phyloP scores from a whole-genome alignment of 2,797 vertebrate genomes.

The Tenualosa thibaudeaui region DNA sequence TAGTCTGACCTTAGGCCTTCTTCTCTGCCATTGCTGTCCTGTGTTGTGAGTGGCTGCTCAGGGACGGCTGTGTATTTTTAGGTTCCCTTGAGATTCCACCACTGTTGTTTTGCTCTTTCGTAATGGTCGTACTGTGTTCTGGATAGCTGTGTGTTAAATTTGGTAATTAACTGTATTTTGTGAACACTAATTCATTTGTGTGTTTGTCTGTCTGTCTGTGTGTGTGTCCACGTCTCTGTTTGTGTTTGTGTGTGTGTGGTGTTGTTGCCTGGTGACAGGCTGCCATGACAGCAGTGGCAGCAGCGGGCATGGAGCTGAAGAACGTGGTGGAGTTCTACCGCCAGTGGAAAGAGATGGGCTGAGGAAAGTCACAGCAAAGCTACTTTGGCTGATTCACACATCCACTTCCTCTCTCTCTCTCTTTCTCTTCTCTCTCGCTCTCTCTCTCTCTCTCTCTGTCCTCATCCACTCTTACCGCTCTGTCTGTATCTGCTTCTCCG shows the following conservation, averaged over 20 bases:
- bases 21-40: neutral
- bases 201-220: neutral
- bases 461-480: slow-evolving; percentile 71
- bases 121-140: neutral
- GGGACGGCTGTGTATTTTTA: slow-evolving; percentile 43
- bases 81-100: slow-evolving; percentile 19
- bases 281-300: slow-evolving; percentile 82
- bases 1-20: neutral
- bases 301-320: slow-evolving; percentile 88
- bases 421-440: slow-evolving; percentile 60
- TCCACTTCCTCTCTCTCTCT: slow-evolving; percentile 73
- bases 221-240: neutral
- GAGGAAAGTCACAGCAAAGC: slow-evolving; percentile 67
- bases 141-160: neutral
- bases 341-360: slow-evolving; percentile 99
- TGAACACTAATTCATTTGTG: neutral
- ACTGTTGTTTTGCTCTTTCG: neutral
- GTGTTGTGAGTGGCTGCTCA: slow-evolving; percentile 35
- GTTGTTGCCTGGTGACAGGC: slow-evolving; percentile 64
- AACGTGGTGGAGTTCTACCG: slow-evolving; percentile 94
- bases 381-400: slow-evolving; percentile 76
- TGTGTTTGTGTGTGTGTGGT: neutral
- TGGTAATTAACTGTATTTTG: neutral
- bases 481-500: slow-evolving; percentile 77
- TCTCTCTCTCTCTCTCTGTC: slow-evolving; percentile 62